Conservation (phyloP, 2,113 vertebrate genomes). For the Notothenia rossii region DNA sequence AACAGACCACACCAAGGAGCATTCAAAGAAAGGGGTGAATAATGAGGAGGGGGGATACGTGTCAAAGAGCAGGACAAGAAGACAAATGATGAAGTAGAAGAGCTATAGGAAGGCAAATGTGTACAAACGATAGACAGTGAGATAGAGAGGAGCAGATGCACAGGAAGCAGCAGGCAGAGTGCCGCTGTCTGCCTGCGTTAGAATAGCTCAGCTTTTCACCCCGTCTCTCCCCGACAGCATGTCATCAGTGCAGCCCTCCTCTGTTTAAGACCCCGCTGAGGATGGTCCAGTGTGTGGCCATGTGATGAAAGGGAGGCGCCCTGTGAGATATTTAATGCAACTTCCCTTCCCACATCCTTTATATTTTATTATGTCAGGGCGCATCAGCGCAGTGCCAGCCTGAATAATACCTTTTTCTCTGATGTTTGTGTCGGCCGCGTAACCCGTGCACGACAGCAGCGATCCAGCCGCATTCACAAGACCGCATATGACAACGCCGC, state of each 20-base stretch:
- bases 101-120: conserved; percentile 30
- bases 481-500: conserved; percentile 54
- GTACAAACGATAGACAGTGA: neutral
- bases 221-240: conserved; percentile 42
- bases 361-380: conserved; percentile 46
- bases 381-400: conserved; percentile 23
- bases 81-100: conserved; percentile 47
- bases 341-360: conserved; percentile 39
- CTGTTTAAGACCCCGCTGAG: conserved; percentile 47
- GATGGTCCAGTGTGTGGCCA: conserved; percentile 44
- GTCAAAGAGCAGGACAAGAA: conserved; percentile 52
- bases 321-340: conserved; percentile 49
- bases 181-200: conserved; percentile 49
- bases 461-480: conserved; percentile 62
- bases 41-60: conserved; percentile 49
- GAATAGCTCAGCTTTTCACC: conserved; percentile 28
- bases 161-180: conserved; percentile 17
- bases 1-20: conserved; percentile 55
- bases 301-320: conserved; percentile 60
- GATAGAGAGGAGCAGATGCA: conserved; percentile 2
- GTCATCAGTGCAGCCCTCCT: conserved; percentile 48
- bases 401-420: conserved; percentile 36
- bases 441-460: conserved; percentile 54
- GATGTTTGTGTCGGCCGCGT: conserved; percentile 46
- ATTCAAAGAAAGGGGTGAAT: conserved; percentile 49